Percentiles rank a stretch among this genome's conserved stretches.
Conservation (phyloP, 1,140 invertebrate genomes). For the Asbolus verrucosus region DNA sequence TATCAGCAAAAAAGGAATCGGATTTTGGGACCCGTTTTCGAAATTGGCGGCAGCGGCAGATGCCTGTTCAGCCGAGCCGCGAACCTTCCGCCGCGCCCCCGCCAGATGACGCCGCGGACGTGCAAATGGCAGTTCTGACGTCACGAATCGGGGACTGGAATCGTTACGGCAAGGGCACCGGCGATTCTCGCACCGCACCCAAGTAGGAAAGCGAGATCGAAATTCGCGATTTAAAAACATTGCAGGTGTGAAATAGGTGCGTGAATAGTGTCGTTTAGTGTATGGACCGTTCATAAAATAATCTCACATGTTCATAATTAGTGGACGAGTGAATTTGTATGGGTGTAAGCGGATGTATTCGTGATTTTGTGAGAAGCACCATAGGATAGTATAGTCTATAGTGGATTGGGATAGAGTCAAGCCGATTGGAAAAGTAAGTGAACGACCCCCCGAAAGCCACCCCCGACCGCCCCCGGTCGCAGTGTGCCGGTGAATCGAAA, state of each 20-base stretch:
- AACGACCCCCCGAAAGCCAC: not conserved
- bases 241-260: constrained; percentile 51
- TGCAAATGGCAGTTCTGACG: constrained; percentile 60
- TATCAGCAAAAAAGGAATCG: too few relatives aligned
- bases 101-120: constrained; percentile 48
- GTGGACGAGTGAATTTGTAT: constrained; percentile 59
- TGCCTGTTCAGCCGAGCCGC: not conserved
- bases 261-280: constrained; percentile 47
- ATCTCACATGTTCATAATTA: constrained; percentile 56
- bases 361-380: constrained; percentile 57
- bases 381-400: constrained; percentile 51
- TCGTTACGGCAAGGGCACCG: constrained; percentile 63
- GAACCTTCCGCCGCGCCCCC: constrained; percentile 1
- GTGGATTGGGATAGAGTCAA: constrained; percentile 32
- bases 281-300: constrained; percentile 51
- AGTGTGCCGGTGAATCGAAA: not conserved
- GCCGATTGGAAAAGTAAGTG: constrained; percentile 46
- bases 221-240: constrained; percentile 47
- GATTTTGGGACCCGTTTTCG: too few relatives aligned
- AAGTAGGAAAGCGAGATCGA: constrained; percentile 46
- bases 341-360: constrained; percentile 60
- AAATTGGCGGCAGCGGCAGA: not conserved
- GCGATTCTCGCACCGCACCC: constrained; percentile 57
- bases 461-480: not conserved
- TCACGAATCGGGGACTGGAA: constrained; percentile 61